These are phyloP conservation scores for Trachelus troglodyta DNA, from an alignment of 2,888 invertebrate species.

Conservation along the genomic window DNA sequence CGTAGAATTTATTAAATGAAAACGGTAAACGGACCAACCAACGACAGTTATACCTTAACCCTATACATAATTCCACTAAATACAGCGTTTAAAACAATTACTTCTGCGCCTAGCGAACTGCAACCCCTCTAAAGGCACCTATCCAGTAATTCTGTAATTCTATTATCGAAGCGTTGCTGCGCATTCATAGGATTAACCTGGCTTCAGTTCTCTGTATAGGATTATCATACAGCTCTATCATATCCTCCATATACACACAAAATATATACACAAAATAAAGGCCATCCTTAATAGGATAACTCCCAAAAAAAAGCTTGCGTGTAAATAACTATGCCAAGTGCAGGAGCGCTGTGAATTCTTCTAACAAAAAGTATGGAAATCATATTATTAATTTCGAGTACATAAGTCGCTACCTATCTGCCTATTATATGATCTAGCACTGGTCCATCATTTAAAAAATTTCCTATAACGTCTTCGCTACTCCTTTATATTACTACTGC, in stretches of 20 bases:
- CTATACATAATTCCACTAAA: constrained; percentile 40
- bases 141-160: constrained; percentile 41
- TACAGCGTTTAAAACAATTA: constrained; percentile 47
- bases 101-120: constrained; percentile 29
- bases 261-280: constrained; percentile 1
- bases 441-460: too few species aligned
- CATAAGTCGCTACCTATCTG: too few species aligned
- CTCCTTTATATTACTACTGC: too few species aligned
- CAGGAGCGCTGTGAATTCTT: too few species aligned
- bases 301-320: too few species aligned
- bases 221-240: background rate
- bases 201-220: constrained; percentile 34
- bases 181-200: constrained; percentile 42
- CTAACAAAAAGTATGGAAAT: too few species aligned
- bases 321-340: too few species aligned
- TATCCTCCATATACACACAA: background rate
- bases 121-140: constrained; percentile 37
- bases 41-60: background rate
- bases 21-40: background rate
- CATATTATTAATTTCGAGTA: too few species aligned
- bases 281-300: background rate
- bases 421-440: too few species aligned
- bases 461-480: too few species aligned
- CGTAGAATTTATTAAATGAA: background rate
- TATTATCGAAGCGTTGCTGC: constrained; percentile 48